Evolutionary conservation across 2,797 vertebrate species (phyloP).

Genomic region (Sebastes hubbsi): DNA sequence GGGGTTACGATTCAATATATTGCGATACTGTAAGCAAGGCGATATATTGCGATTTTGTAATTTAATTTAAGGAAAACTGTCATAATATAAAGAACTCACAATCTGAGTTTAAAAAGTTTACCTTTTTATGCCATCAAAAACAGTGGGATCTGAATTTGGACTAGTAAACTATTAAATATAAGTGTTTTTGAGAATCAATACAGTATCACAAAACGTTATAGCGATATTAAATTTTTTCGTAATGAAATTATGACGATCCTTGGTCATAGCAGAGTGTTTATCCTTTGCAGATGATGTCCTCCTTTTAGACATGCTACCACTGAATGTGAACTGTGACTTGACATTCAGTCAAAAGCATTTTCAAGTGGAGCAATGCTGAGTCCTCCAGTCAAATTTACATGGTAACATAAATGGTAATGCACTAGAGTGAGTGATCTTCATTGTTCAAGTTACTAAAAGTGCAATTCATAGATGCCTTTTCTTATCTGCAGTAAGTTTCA

Average conservation of each 20-base stretch:
- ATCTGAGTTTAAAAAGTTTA: too few species aligned
- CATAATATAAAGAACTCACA: too few species aligned
- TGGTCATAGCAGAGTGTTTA: slow-evolving; percentile 61
- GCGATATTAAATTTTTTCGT: too few species aligned
- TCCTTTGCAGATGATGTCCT: slow-evolving; percentile 68
- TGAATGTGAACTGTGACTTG: slow-evolving; percentile 24
- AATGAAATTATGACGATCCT: background rate
- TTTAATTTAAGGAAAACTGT: too few species aligned
- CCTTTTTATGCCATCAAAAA: too few species aligned
- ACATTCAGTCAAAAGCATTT: background rate
- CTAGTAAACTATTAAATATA: too few species aligned
- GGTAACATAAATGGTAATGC: background rate
- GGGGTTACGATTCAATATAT: too few species aligned
- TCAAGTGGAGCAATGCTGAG: slow-evolving; percentile 13
- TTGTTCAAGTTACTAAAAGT: background rate
- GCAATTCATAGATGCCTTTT: background rate
- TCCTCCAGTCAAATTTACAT: slow-evolving; percentile 32
- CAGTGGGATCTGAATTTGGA: too few species aligned
- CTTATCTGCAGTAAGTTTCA: slow-evolving; percentile 39
- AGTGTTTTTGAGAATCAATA: too few species aligned
- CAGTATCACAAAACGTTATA: too few species aligned
- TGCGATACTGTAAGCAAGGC: too few species aligned
- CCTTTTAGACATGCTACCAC: slow-evolving; percentile 79
- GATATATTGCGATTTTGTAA: too few species aligned
- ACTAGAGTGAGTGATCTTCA: background rate